These are phyloP conservation scores for Acronicta psi DNA, from an alignment of 2,888 invertebrate species.

Conservation along the genomic window DNA sequence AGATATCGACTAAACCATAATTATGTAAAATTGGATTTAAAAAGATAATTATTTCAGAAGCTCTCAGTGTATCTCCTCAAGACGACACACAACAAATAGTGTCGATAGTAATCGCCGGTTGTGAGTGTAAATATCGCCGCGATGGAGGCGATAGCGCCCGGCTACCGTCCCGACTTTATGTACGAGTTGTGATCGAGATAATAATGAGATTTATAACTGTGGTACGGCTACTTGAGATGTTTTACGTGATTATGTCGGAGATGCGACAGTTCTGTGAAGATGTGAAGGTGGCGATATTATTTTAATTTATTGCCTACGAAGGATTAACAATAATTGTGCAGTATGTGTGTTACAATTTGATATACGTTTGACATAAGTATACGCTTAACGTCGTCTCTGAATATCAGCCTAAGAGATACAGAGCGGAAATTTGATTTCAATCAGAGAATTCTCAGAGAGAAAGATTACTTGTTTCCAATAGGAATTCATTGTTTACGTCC, in stretches of 20 bases:
- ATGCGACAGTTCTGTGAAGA: slow-evolving; percentile 28
- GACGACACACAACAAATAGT: slow-evolving; percentile 76
- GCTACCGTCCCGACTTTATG: slow-evolving; percentile 77
- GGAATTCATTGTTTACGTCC: no score
- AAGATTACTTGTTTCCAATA: no score
- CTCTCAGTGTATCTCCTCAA: slow-evolving; percentile 60
- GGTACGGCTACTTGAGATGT: slow-evolving; percentile 77
- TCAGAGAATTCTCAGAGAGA: no score
- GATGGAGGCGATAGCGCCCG: slow-evolving; percentile 71
- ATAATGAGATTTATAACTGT: slow-evolving; percentile 77
- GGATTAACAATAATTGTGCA: no score
- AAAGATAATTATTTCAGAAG: neutral
- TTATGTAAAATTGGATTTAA: no score
- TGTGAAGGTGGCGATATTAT: neutral
- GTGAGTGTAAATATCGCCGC: slow-evolving; percentile 67
- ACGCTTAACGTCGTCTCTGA: no score
- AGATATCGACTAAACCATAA: no score
- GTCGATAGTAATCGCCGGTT: slow-evolving; percentile 80
- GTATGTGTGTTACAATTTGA: no score
- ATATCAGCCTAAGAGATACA: no score
- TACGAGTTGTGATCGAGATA: slow-evolving; percentile 79
- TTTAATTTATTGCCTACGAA: no score
- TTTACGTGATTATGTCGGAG: slow-evolving; percentile 53
- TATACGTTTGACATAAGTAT: no score
- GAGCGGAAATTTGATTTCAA: no score